These are phyloP conservation scores for Hylia prasina DNA, from an alignment of 2,113 vertebrate genomes.

Conservation along the genomic window DNA sequence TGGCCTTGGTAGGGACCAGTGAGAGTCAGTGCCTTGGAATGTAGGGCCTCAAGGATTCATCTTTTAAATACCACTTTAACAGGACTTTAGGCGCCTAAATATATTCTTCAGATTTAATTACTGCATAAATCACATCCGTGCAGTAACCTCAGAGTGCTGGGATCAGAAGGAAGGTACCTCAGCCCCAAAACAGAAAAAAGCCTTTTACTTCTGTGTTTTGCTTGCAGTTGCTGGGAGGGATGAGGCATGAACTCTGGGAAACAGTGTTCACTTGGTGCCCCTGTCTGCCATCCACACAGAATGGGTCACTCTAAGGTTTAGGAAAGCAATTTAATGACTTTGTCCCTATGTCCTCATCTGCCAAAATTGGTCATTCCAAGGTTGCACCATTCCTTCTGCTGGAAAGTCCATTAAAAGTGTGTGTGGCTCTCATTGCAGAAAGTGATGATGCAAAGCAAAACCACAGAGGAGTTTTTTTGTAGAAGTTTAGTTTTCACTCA, in stretches of 20 bases:
- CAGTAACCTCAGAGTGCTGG: background rate
- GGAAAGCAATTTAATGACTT: background rate
- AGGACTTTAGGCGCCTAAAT: background rate
- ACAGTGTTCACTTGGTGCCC: background rate
- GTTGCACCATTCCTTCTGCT: background rate
- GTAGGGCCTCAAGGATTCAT: background rate
- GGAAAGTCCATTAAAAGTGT: background rate
- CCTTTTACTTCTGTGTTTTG: background rate
- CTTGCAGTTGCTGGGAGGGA: background rate
- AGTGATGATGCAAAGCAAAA: background rate
- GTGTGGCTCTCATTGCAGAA: background rate
- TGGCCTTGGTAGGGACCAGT: background rate
- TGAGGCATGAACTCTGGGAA: background rate
- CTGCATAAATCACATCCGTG: background rate
- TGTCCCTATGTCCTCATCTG: background rate
- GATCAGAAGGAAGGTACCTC: background rate
- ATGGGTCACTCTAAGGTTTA: background rate
- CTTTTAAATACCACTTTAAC: background rate
- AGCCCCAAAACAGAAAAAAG: background rate
- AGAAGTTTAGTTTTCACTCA: background rate
- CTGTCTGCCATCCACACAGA: background rate
- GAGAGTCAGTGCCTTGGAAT: background rate
- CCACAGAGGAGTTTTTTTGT: background rate
- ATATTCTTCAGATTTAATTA: constrained; percentile 4
- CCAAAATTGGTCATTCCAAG: background rate